Conservation (phyloP, 2,113 vertebrate genomes). For the mouse (Mus musculus) region DNA sequence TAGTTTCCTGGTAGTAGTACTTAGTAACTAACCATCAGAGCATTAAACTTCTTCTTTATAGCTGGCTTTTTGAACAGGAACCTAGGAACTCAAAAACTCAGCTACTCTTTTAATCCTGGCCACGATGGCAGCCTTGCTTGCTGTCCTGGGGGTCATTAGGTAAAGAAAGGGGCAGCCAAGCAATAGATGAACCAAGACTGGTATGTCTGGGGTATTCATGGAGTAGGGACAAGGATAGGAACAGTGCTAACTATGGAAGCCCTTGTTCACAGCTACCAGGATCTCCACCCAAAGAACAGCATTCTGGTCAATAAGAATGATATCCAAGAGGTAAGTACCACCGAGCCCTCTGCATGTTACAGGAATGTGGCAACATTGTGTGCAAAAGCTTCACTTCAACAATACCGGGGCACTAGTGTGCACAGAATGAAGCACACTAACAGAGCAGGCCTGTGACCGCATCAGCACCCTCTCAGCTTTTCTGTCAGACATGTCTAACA, state of each 20-base stretch:
- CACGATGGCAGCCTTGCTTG: not conserved
- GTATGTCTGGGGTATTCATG: not conserved
- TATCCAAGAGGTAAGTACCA: not conserved
- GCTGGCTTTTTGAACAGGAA: not conserved
- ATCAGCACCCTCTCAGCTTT: not conserved
- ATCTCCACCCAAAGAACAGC: not conserved
- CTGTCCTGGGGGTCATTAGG: not conserved
- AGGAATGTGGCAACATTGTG: not conserved
- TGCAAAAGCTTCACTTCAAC: not conserved
- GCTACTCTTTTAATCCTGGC: not conserved
- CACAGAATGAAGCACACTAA: not conserved
- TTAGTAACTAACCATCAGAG: not conserved
- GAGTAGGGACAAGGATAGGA: not conserved
- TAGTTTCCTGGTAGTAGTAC: not conserved
- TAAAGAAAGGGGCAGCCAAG: not conserved
- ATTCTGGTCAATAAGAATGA: not conserved
- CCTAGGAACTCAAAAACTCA: not conserved
- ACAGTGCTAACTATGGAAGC: not conserved
- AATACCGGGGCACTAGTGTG: not conserved
- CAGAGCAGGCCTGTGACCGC: not conserved
- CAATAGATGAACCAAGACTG: not conserved
- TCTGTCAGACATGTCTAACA: not conserved
- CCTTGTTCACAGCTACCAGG: not conserved
- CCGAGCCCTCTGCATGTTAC: not conserved
- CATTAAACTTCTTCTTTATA: not conserved